Percentiles rank a stretch among this genome's conserved stretches.
Conservation (phyloP, 2,113 vertebrate genomes). For the Gavia stellata region DNA sequence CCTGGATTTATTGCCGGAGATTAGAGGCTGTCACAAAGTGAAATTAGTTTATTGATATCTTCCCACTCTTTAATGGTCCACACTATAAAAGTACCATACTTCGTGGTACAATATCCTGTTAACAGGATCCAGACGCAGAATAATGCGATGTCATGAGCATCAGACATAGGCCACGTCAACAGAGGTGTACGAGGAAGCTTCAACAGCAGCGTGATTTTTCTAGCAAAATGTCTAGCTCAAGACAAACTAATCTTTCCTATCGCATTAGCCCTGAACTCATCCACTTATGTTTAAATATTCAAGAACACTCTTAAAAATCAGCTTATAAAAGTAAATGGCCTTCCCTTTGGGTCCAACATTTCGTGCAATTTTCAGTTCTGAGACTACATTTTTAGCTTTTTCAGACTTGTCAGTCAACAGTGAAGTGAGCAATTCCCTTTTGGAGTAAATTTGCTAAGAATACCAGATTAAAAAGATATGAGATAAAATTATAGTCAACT, state of each 20-base stretch:
- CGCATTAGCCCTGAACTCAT: background rate
- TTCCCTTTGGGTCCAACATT: background rate
- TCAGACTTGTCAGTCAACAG: background rate
- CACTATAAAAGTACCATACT: background rate
- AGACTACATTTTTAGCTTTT: background rate
- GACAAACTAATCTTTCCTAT: background rate
- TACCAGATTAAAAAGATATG: background rate
- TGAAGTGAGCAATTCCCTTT: background rate
- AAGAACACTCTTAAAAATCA: background rate
- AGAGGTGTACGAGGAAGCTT: background rate
- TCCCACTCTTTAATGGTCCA: background rate
- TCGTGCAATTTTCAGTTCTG: background rate
- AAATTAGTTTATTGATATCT: conserved; percentile 35
- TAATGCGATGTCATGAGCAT: background rate
- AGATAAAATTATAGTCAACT: background rate
- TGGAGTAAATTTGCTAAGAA: background rate
- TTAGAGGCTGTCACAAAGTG: background rate
- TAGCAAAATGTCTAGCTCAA: background rate
- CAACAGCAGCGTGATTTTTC: accelerated
- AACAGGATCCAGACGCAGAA: background rate
- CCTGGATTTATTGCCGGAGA: conserved; percentile 15
- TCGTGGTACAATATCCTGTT: background rate
- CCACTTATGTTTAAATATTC: background rate
- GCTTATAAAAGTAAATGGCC: background rate
- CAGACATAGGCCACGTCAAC: background rate